These are phyloP conservation scores for Alexandromys fortis DNA, from an alignment of 2,113 vertebrate species.

Conservation along the genomic window DNA sequence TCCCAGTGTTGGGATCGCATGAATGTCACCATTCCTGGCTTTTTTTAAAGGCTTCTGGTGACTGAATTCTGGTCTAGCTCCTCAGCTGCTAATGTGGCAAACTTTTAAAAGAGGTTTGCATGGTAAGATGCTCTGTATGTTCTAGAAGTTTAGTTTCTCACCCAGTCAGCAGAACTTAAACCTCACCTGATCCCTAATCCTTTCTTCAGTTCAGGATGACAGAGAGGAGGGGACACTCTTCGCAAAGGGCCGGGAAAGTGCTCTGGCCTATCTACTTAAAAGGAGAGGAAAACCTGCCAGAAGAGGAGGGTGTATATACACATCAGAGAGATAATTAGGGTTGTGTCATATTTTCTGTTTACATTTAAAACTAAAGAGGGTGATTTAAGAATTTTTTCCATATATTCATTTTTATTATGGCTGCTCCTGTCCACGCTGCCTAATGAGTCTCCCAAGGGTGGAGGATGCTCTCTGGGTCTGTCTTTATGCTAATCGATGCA, in stretches of 20 bases:
- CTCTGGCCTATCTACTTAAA: background rate
- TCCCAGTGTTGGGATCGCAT: background rate
- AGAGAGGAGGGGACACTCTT: background rate
- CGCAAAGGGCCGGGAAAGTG: background rate
- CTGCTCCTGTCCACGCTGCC: background rate
- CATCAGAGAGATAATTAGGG: background rate
- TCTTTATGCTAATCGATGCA: background rate
- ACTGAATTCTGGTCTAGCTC: background rate
- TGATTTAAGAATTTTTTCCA: background rate
- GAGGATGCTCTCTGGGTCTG: background rate
- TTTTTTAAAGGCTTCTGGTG: background rate
- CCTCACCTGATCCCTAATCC: background rate
- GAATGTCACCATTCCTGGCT: background rate
- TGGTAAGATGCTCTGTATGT: background rate
- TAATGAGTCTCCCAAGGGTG: background rate
- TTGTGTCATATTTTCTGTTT: background rate
- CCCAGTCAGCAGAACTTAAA: background rate
- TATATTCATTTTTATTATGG: background rate
- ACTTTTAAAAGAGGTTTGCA: background rate
- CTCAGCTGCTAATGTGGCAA: no score
- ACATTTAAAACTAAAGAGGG: background rate
- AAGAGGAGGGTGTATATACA: no score
- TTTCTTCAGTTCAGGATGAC: background rate
- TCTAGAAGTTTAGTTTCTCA: constrained; percentile 19
- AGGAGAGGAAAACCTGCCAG: background rate